phyloP scores from a whole-genome alignment of 1,140 invertebrate genomes.

The Hermetia illucens region DNA sequence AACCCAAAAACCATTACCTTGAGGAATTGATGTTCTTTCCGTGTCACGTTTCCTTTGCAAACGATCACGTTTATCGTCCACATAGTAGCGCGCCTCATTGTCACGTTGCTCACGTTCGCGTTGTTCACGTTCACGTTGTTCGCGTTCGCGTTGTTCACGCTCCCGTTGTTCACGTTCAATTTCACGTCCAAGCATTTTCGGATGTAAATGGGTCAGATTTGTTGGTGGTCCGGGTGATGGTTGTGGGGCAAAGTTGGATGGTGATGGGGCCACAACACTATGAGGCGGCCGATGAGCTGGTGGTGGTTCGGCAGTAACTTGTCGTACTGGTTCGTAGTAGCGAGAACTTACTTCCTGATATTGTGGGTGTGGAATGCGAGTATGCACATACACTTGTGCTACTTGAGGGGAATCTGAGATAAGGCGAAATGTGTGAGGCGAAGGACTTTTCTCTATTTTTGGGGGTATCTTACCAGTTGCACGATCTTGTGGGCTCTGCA shows the following conservation, averaged over 20 bases:
- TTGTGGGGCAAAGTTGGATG: slow-evolving; percentile 19
- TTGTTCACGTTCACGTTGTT: slow-evolving; percentile 20
- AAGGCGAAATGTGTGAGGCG: not conserved
- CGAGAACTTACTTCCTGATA: slow-evolving; percentile 27
- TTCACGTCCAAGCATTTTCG: not conserved
- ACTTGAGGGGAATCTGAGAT: slow-evolving; percentile 50
- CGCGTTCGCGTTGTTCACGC: slow-evolving; percentile 8
- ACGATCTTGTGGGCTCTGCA: slow-evolving; percentile 58
- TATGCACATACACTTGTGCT: slow-evolving; percentile 48
- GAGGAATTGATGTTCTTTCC: slow-evolving; percentile 10
- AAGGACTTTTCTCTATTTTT: not conserved
- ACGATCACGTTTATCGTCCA: slow-evolving; percentile 10
- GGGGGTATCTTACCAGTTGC: slow-evolving; percentile 41
- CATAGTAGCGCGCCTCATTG: not conserved
- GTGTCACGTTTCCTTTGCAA: slow-evolving; percentile 7
- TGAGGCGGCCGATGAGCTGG: slow-evolving; percentile 43
- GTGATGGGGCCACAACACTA: slow-evolving; percentile 30
- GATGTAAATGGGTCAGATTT: slow-evolving; percentile 1
- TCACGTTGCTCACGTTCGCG: slow-evolving; percentile 10
- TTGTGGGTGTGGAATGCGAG: slow-evolving; percentile 32
- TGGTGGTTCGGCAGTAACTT: slow-evolving; percentile 37
- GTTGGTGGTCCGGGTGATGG: slow-evolving; percentile 24
- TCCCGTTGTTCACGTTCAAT: slow-evolving; percentile 15
- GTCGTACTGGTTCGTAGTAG: slow-evolving; percentile 31
- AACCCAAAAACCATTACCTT: slow-evolving; percentile 7